These are phyloP conservation scores for Autographa pulchrina DNA, from an alignment of 2,888 invertebrate species.

Conservation along the genomic window DNA sequence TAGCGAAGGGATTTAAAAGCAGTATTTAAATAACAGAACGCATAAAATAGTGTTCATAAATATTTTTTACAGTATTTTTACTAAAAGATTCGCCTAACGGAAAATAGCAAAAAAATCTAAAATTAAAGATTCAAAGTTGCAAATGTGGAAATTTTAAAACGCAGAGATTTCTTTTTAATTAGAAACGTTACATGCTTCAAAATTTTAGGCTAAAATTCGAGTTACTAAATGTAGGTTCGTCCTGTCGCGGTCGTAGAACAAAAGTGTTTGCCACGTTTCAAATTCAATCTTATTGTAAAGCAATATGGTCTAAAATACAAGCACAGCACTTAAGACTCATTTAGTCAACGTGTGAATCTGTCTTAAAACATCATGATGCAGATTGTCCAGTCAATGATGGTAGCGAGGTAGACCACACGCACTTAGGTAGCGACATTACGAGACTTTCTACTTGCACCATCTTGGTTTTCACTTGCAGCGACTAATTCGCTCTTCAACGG, in stretches of 20 bases:
- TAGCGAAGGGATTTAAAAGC: constrained; percentile 19
- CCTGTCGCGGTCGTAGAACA: neutral
- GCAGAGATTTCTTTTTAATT: constrained; percentile 8
- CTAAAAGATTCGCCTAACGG: constrained; percentile 14
- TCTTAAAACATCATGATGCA: too few species aligned
- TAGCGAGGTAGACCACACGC: too few species aligned
- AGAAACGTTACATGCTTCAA: constrained; percentile 8
- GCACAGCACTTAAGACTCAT: too few species aligned
- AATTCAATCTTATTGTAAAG: neutral
- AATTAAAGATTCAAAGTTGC: constrained; percentile 6
- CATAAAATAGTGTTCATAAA: constrained; percentile 30
- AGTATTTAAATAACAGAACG: constrained; percentile 9
- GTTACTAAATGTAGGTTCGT: neutral
- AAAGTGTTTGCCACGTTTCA: neutral
- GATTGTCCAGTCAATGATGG: too few species aligned
- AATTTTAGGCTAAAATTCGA: constrained; percentile 21
- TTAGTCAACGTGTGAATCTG: too few species aligned
- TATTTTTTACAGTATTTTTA: constrained; percentile 42
- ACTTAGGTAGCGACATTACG: too few species aligned
- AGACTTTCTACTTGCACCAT: too few species aligned
- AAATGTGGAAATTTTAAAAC: neutral
- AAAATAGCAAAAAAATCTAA: neutral
- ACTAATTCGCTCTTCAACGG: too few species aligned
- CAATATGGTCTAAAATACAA: too few species aligned
- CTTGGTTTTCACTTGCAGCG: too few species aligned